Base-by-base conservation (phyloP, 2,797 vertebrate species). In the Gobionotothen gibberifrons region DNA sequence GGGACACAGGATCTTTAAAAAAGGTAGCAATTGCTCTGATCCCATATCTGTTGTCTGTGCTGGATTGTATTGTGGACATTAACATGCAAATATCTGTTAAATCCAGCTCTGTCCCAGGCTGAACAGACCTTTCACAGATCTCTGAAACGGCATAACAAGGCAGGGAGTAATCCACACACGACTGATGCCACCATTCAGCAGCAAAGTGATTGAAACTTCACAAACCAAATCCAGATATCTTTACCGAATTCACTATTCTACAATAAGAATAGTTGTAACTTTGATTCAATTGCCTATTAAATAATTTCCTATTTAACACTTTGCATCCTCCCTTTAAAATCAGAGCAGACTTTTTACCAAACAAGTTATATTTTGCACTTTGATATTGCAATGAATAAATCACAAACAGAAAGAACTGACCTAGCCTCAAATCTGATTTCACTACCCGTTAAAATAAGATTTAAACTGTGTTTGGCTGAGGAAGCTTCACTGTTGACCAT, bases 21-120 rank as follows among this genome's bases (percentile, higher is more conserved):
- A 89, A 87, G 82, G 81, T 81, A 86, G 80, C 81, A 84, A 70
- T 88, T 85, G 76, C 74, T 79, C 81, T 87, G 80, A 78, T 90
- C 90, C 75, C 13, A 77, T 83, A 81, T 88, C 79, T 89, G 53
- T 83, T 90, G 75, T 90, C 79, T 83, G 69, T 69, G 69, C 64
- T 32, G 52, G 87, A 80, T 80, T 90, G 74, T 85, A 85, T 53
- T 56, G 76, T 42, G 72, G 64, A 89, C 84, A 92, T 93, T 92
- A 85, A 83, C 79, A 93, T 93, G 82, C 58, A 87, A 91, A 93
- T 92, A 87, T 88, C 78, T 29, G 44, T 62, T 90, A 87, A 93
- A 86, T 85, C 85, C 63, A 74, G 75, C 65, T 86, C 77, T 76
- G 70, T 86, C 76, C 42, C 0, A 70, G 57, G 64, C 54, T 81